Base-by-base conservation (phyloP, 1,140 invertebrate genomes). In the Phthorimaea operculella region DNA sequence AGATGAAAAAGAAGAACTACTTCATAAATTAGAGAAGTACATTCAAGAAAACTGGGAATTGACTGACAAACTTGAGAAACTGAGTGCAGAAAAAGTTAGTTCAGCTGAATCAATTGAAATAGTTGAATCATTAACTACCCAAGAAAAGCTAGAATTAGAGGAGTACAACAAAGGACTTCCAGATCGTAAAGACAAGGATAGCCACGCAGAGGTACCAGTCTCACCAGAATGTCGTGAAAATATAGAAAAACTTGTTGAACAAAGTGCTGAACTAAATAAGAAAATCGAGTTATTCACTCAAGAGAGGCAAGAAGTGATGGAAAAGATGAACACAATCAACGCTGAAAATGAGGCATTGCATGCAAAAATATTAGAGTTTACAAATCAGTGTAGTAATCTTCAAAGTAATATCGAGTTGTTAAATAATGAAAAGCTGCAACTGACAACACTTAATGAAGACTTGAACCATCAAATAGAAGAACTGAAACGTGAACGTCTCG, bases 81-180 rank as follows among this genome's bases (percentile, higher is more conserved):
- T 91, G 15, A 90, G 89, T 72, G 85, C 88, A 36, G 88, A 89
- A 77, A 90, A 90, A 68, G 89, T 90, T 0, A 87, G 87, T 62
- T 91, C 90, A 6, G 90, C 89, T 11, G 90, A 91, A 73, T 90
- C 90, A 44, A 91, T 91, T 36, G 90, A 91, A 78, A 90, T 91
- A 52, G 90, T 91, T 5, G 90, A 91, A 60, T 87, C 87, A 5
- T 83, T 90, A 55, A 90, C 89, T 44, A 88, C 88, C 55, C 89
- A 90, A 78, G 89, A 90, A 60, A 89, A 89, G 70, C 60, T 88
- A 62, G 83, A 88, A 69, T 75, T 88, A 33, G 88, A 88, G 62
- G 83, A 87, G 64, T 89, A 87, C 59, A 75, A 87, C 63, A 78
- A 87, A 75, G 60, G 73, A 60, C 51, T 69, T 50, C 52, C 53